Evolutionary conservation across 2,797 vertebrate species (phyloP).

Genomic region (Xiphophorus birchmanni): DNA sequence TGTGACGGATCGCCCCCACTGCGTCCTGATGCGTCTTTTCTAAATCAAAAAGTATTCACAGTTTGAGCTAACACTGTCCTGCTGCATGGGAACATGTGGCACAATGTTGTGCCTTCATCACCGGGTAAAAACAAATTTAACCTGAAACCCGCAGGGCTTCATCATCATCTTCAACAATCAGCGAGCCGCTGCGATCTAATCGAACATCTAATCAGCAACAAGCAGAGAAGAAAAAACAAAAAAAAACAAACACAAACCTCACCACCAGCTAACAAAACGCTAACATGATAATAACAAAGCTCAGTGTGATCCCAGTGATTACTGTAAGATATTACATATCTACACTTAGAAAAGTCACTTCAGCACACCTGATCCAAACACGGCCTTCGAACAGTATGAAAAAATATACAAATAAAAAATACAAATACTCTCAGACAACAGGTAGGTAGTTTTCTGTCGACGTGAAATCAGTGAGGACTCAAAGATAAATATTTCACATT

Average conservation of each 20-base stretch:
- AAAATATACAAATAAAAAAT: conserved; percentile 81
- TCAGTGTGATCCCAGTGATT: conserved; percentile 71
- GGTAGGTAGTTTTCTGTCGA: conserved; percentile 83
- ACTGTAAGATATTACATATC: conserved; percentile 75
- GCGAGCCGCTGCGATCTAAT: conserved; percentile 20
- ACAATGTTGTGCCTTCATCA: conserved; percentile 51
- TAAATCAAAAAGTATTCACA: conserved; percentile 49
- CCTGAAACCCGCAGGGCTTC: conserved; percentile 1
- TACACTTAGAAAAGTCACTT: conserved; percentile 78
- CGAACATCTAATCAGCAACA: conserved; percentile 11
- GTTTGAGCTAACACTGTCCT: conserved; percentile 54
- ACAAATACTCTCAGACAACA: conserved; percentile 78
- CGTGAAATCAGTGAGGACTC: conserved; percentile 81
- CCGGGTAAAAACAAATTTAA: conserved; percentile 22
- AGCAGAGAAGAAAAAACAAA: neutral
- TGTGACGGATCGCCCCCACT: neutral
- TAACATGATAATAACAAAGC: conserved; percentile 45
- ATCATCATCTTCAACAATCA: conserved; percentile 3
- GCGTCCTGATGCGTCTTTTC: neutral
- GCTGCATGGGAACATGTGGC: conserved; percentile 29
- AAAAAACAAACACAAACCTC: conserved; percentile 39
- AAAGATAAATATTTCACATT: conserved; percentile 85
- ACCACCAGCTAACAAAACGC: conserved; percentile 37
- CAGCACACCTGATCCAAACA: conserved; percentile 70
- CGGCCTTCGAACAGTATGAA: conserved; percentile 81